Base-by-base conservation (phyloP, 1,140 invertebrate species). In the Drosophila lacertosa region DNA sequence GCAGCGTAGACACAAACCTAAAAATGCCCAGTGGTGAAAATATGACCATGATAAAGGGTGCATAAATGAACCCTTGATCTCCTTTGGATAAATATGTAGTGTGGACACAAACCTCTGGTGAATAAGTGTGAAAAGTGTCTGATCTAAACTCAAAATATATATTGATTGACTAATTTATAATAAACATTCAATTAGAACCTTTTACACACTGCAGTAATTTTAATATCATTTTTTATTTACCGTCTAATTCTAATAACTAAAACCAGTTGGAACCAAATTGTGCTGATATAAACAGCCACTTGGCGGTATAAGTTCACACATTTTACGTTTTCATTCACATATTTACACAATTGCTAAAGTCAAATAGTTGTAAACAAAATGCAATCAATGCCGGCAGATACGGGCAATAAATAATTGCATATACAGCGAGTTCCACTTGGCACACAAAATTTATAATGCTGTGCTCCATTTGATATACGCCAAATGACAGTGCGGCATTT, bases 401-500 rank as follows among this genome's bases (percentile, higher is more conserved):
- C 15, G 39, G n/a, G 29, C 47, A 44, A 66, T 58, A 65, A 71
- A 65, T 71, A 71, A 71, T 50, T 47, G 35, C 44, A 37, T 18
- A 15, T 44, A 40, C 63, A 24, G 32, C 59, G 58, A 62, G 58
- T 54, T 48, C 40, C 47, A 70, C 66, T 70, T 50, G 39, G 39
- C 50, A 57, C 26, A 59, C 59, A n/a, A n/a, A n/a, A 62, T 72
- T 66, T 66, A 72, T 67, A 72, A 60, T 55, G 24, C 42, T 24
- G 10, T 57, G 50, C 35, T 33, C 47, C 64, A 72, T 53, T 67
- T 72, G 54, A 67, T 60, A 54, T 39, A 35, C 53, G 32, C 33
- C 26, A 58, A 45, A 68, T 75, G 50, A 44, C 68, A 75, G 55
- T 57, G 55, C 55, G 68, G 68, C 62, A 72, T 72, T 75, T 54